These are phyloP conservation scores for Fukomys damarensis DNA, from an alignment of 2,113 vertebrate species.

Conservation along the genomic window DNA sequence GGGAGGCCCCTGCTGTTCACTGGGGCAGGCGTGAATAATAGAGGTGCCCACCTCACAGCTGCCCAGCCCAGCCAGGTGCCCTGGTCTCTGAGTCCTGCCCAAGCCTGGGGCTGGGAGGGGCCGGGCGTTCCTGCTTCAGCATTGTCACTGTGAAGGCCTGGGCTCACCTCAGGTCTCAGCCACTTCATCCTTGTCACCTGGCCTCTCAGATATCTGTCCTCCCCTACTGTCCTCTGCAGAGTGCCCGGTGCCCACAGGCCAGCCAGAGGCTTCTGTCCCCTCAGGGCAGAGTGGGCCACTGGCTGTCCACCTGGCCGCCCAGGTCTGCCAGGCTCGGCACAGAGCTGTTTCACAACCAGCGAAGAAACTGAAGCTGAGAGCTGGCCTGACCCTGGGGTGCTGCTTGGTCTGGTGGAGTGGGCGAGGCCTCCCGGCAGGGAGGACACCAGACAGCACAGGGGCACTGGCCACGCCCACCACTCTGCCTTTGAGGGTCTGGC, in stretches of 20 bases:
- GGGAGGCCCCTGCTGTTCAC: conserved; percentile 54
- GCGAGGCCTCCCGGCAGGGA: neutral
- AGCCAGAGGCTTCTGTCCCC: neutral
- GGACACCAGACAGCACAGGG: too few species aligned
- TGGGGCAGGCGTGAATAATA: conserved; percentile 58
- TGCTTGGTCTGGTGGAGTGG: neutral
- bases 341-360: fast-evolving
- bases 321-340: neutral
- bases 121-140: fast-evolving
- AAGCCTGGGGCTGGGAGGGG: too few species aligned
- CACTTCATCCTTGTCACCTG: neutral
- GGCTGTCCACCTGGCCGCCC: fast-evolving
- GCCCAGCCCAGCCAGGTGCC: neutral
- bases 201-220: neutral
- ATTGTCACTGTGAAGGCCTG: fast-evolving
- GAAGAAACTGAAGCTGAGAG: neutral
- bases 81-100: too few species aligned
- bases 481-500: neutral
- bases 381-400: neutral
- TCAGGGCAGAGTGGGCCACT: too few species aligned
- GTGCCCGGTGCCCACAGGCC: neutral
- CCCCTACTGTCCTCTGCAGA: neutral
- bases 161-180: neutral
- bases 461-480: neutral
- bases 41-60: conserved; percentile 36